Base-by-base conservation (phyloP, 2,113 vertebrate species). In the Hippocampus zosterae region DNA sequence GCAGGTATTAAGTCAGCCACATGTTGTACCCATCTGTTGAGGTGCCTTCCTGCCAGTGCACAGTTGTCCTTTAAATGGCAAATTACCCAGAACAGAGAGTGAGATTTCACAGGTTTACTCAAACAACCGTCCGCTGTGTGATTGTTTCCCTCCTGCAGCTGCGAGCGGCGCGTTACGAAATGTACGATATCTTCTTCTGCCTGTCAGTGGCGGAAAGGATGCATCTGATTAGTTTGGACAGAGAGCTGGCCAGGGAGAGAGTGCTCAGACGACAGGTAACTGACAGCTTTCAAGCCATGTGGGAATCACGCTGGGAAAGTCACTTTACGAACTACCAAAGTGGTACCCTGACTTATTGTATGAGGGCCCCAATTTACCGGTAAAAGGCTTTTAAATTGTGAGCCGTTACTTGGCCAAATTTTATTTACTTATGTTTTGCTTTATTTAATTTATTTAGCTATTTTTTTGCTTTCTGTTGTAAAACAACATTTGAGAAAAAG, bases 201-300 rank as follows among this genome's bases (percentile, higher is more conserved):
- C 75, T 80, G 67, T 75, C 88, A 71, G 69, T 76, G 3, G 40
- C 53, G 25, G 91, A 91, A 62, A 84, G 72, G 81, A 92, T 92
- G 91, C 84, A 89, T 85, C 71, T 92, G 68, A 92, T 93, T 80
- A 73, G 75, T 71, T 78, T 80, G 86, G 92, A 93, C 83, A 79
- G 91, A 66, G 71, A 88, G 65, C 79, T 91, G 76, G 19, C 11
- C 71, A 76, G 71, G 37, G 81, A 91, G 50, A 80, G 86, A 25
- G 78, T 72, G 41, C 72, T 81, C 69, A 82, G 64, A 74, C 74
- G 11, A 62, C 85, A 86, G 84, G 92, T 93, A 71, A 65, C 37
- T 37, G 29, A 80, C 59, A 56, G 63, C 53, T 60, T 25, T 46
- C 42, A 27, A 44, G n/a, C 64, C 44, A 18, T 10, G 40, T 65